phyloP scores from a whole-genome alignment of 2,888 invertebrate genomes.

The Napeogenes sylphis region DNA sequence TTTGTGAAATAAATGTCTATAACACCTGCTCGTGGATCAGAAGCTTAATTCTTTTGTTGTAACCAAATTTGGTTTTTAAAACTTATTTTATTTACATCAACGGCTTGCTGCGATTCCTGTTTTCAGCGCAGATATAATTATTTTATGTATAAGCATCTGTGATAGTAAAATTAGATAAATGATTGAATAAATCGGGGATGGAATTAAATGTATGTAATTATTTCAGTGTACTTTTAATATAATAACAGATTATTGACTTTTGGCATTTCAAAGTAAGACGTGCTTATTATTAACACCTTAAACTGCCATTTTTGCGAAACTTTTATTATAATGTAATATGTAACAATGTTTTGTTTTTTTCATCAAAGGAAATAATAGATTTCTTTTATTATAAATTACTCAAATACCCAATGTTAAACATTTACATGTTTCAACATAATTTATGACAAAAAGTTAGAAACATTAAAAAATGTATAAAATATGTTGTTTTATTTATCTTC shows the following conservation, averaged over 20 bases:
- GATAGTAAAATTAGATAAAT: slow-evolving; percentile 56
- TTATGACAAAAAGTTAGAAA: neutral
- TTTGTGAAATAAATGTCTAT: neutral
- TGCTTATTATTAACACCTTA: slow-evolving; percentile 31
- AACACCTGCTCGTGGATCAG: neutral
- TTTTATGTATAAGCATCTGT: slow-evolving; percentile 67
- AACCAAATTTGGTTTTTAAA: no score
- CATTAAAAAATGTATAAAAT: slow-evolving; percentile 1
- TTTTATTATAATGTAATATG: slow-evolving; percentile 8
- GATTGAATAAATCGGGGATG: slow-evolving; percentile 40
- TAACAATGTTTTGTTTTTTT: slow-evolving; percentile 17
- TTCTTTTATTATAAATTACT: neutral
- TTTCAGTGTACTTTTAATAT: slow-evolving; percentile 28
- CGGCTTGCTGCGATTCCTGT: neutral
- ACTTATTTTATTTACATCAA: no score
- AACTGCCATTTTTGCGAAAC: slow-evolving; percentile 63
- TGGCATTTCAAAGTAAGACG: slow-evolving; percentile 14
- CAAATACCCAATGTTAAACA: neutral
- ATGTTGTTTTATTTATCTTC: slow-evolving; percentile 22
- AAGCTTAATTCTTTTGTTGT: neutral
- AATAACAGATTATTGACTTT: neutral
- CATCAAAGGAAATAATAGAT: neutral
- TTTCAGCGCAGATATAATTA: neutral
- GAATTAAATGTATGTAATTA: slow-evolving; percentile 34
- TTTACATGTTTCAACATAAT: slow-evolving; percentile 2